A percentile compares a stretch with the other conserved stretches of the same genome.
Evolutionary conservation across 2,888 invertebrate species (phyloP).

Genomic region (Dryococelus australis): DNA sequence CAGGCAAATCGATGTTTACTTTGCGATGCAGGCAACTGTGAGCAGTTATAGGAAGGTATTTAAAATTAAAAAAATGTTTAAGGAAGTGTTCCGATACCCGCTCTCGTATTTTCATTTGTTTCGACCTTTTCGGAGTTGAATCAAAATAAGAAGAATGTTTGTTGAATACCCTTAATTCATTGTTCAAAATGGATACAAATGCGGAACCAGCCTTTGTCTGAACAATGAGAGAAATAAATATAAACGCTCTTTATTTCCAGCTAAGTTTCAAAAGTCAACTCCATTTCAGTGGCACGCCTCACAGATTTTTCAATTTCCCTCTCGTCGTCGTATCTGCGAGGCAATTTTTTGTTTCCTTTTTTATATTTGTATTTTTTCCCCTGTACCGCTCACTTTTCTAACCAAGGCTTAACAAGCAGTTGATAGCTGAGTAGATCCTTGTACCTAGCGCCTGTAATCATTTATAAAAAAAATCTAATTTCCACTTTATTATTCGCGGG

Average conservation of each 20-base stretch:
- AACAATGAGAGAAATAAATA: background rate
- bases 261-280: background rate
- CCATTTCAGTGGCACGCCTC: background rate
- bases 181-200: too few relatives aligned
- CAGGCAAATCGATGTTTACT: too few relatives aligned
- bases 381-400: background rate
- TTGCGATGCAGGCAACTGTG: too few relatives aligned
- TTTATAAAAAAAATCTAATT: background rate
- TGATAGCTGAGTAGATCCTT: background rate
- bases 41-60: too few relatives aligned
- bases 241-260: background rate
- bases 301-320: background rate
- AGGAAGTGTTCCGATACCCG: too few relatives aligned
- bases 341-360: background rate
- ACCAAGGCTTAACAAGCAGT: background rate
- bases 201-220: too few relatives aligned
- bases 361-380: background rate
- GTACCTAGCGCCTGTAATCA: background rate
- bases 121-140: too few relatives aligned
- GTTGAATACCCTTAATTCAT: too few relatives aligned
- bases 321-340: background rate
- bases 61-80: too few relatives aligned
- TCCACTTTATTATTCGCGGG: constrained; percentile 16
- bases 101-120: too few relatives aligned
- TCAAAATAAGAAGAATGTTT: too few relatives aligned